These are phyloP conservation scores for Mythimna albipuncta DNA, from an alignment of 2,888 invertebrate species.

Conservation along the genomic window DNA sequence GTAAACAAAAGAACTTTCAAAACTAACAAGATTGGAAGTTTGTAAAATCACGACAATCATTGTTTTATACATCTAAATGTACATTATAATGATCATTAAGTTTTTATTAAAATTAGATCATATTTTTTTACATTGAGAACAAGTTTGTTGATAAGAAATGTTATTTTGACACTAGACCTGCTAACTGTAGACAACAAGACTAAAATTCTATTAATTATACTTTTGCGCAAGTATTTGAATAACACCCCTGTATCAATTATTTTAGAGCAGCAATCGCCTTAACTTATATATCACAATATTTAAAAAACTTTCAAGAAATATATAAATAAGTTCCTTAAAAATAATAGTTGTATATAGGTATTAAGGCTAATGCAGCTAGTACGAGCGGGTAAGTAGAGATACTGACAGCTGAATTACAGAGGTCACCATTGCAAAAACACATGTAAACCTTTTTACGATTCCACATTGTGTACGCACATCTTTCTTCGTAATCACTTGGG, in stretches of 20 bases:
- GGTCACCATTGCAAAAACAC: slow-evolving; percentile 97
- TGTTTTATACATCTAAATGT: not conserved
- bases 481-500: slow-evolving; percentile 96
- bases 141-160: not conserved
- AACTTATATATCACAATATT: slow-evolving; percentile 47
- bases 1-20: not conserved
- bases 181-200: not conserved
- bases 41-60: not conserved
- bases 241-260: not conserved
- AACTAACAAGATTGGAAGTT: too few relatives aligned
- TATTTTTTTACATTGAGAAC: not conserved
- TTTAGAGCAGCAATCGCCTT: slow-evolving; percentile 1
- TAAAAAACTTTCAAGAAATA: not conserved
- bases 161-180: not conserved
- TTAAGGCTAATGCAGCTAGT: slow-evolving; percentile 68
- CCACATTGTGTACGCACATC: slow-evolving; percentile 96
- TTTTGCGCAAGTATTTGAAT: not conserved
- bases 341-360: slow-evolving; percentile 68
- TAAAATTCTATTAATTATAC: too few relatives aligned
- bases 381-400: slow-evolving; percentile 64
- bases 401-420: slow-evolving; percentile 92
- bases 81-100: not conserved
- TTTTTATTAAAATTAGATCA: slow-evolving; percentile 1
- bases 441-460: slow-evolving; percentile 96
- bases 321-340: slow-evolving; percentile 19